Evolutionary conservation across 37 sponge, comb jelly and placozoan genomes (phyloP).

Genomic region (Eunapius fragilis): DNA sequence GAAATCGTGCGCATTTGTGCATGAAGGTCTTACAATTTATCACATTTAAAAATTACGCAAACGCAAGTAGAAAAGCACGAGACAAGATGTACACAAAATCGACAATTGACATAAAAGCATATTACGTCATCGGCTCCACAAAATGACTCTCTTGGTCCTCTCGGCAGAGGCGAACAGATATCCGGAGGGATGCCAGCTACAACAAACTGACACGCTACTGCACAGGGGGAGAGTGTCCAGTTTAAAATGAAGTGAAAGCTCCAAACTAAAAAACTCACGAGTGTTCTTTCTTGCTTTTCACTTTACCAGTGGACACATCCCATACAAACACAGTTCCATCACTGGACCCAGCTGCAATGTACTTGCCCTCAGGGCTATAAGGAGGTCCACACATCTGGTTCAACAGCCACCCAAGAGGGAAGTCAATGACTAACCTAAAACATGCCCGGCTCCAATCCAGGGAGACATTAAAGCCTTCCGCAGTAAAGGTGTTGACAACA

Average conservation of each 20-base stretch:
- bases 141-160: conserved; percentile 68
- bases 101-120: background rate
- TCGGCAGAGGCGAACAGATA: conserved; percentile 77
- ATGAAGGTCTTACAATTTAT: too few species aligned
- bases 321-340: conserved; percentile 92
- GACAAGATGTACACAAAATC: background rate
- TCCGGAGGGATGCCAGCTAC: conserved; percentile 90
- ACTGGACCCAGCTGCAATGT: conserved; percentile 86
- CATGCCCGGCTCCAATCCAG: conserved; percentile 72
- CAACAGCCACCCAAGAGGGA: too few species aligned
- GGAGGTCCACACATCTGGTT: too few species aligned
- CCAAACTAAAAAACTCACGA: conserved; percentile 17
- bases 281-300: conserved; percentile 67
- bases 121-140: conserved; percentile 69
- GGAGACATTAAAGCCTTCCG: conserved; percentile 54
- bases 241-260: background rate
- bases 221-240: background rate
- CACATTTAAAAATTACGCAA: too few species aligned
- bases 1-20: too few species aligned
- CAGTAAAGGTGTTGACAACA: conserved; percentile 77
- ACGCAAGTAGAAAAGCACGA: too few species aligned
- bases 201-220: conserved; percentile 71
- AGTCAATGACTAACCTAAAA: conserved; percentile 43
- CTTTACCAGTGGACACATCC: conserved; percentile 55
- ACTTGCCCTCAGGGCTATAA: conserved; percentile 92